phyloP scores from a whole-genome alignment of 2,113 vertebrate genomes.

The Cyphomyrus discorhynchus region DNA sequence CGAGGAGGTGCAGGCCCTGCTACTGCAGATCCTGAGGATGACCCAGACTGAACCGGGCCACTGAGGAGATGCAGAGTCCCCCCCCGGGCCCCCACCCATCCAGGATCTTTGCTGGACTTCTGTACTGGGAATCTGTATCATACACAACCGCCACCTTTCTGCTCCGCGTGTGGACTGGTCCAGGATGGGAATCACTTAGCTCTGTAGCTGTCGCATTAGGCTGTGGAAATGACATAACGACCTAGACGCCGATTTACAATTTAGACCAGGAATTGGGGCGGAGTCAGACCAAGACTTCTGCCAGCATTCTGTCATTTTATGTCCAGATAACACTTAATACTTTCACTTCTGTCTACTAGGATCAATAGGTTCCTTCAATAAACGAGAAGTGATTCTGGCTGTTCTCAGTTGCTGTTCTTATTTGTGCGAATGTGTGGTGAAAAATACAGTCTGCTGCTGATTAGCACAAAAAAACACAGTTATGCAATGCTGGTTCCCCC shows the following conservation, averaged over 20 bases:
- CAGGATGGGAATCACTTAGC: background rate
- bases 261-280: background rate
- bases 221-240: background rate
- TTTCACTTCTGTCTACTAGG: background rate
- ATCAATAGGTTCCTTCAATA: background rate
- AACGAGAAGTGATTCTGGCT: background rate
- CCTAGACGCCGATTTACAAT: background rate
- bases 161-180: background rate
- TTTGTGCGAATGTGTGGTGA: background rate
- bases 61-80: constrained; percentile 27
- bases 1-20: constrained; percentile 75
- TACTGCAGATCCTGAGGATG: constrained; percentile 87
- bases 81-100: background rate
- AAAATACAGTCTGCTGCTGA: background rate
- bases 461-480: background rate
- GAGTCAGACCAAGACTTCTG: background rate
- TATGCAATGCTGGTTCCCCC: background rate
- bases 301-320: background rate
- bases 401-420: background rate
- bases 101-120: background rate
- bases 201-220: background rate
- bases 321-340: background rate
- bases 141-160: background rate
- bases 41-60: constrained; percentile 52
- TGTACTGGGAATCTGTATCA: background rate